Evolutionary conservation across 2,797 vertebrate species (phyloP), one percentile per base, ranked within the genome.

Genomic region (Sebastes aleutianus): DNA sequence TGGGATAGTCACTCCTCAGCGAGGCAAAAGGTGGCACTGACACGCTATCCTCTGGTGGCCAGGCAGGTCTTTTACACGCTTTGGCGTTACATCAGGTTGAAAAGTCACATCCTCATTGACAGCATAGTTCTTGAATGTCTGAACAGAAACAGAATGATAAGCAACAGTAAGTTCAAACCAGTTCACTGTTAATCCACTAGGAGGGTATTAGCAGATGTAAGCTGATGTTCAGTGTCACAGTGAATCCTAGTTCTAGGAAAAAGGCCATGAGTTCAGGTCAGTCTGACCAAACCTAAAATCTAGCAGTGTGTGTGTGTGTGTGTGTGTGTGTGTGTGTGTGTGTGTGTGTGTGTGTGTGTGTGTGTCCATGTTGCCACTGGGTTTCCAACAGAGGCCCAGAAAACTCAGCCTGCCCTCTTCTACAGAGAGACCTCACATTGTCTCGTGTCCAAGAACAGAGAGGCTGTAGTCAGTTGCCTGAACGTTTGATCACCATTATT

Each of bases 211-310:
- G 76, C 54, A 78, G 54, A 87, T 76, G 67, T 71, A 61, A 67
- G 36, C 18, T 65, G 74, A 14, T 79, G 75, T 58, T 57, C 20
- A 50, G 39, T 71, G 58, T 74, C 50, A 56, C 31, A 63, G 58
- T 68, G 54, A 64, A 76, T 77, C 67, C 32, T 63, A 34, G 39
- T 75, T 54, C 20, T 54, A 16, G 73, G 67, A 13, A 27, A 77
- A 85, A 80, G 58, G 72, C 82, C 65, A 43, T 5, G 2, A 82
- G 66, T 70, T 86, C 29, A 26, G 70, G 70, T 73, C 71, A 65
- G 66, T 62, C n/a, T 26, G 66, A 78, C 47, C 32, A 54, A 76
- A 70, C 57, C 20, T 62, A 22, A 69, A 77, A 81, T 53, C n/a
- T 26, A 74, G 56, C 10, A 29, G 13, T 22, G 12, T 71, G 31